These are phyloP conservation scores for Steinernema carpocapsae DNA, from an alignment of 2,888 invertebrate species.

Conservation along the genomic window DNA sequence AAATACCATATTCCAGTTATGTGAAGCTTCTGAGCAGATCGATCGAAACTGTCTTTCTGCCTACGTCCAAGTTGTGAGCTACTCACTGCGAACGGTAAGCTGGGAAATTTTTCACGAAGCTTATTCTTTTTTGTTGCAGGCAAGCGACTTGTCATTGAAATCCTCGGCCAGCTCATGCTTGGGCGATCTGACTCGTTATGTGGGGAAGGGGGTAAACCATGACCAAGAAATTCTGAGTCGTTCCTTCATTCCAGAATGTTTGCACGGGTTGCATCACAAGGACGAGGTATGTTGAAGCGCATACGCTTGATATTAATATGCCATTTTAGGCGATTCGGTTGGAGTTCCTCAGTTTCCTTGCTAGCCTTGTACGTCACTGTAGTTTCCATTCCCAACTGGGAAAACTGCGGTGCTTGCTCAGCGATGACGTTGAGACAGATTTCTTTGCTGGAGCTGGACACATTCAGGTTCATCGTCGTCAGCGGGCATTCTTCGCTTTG, in stretches of 20 bases:
- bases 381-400: conserved; percentile 65
- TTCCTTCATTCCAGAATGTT: conserved; percentile 4
- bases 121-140: no score
- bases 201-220: background rate
- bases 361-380: conserved; percentile 73
- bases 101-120: background rate
- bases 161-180: conserved; percentile 49
- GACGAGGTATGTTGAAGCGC: background rate
- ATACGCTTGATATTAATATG: no score
- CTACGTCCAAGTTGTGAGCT: background rate
- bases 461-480: conserved; percentile 81
- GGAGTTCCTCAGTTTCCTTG: conserved; percentile 82
- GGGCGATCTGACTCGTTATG: conserved; percentile 38
- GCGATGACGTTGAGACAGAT: conserved; percentile 75
- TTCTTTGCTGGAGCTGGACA: conserved; percentile 93
- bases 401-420: conserved; percentile 46
- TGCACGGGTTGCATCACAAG: background rate
- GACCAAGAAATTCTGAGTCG: background rate
- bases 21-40: background rate
- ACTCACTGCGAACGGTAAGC: background rate
- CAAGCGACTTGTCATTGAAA: conserved; percentile 54
- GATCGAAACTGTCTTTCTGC: background rate
- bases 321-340: conserved; percentile 75
- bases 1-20: background rate
- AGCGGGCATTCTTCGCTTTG: conserved; percentile 80